Evolutionary conservation across 2,113 vertebrate genomes (phyloP), one percentile per base, ranked within the genome.

Genomic region (Chitala chitala): DNA sequence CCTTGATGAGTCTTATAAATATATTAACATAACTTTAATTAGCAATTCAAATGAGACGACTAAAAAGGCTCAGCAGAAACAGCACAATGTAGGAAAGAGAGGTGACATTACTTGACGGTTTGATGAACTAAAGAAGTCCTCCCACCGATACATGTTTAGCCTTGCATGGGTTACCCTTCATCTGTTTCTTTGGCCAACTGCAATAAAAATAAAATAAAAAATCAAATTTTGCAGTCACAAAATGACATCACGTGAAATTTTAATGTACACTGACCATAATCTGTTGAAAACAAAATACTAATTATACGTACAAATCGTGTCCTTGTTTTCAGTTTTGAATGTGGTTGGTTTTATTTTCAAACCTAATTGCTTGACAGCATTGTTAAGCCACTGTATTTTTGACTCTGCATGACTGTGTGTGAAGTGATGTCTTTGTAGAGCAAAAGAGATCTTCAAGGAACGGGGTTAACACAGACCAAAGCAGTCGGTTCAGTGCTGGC

Each of bases 1-100:
- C 84, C 86, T 89, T 87, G 86, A 92, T 89, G 87, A 91, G 86
- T 79, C 76, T 74, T 68, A 86, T 78, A 89, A 89, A 90, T 89
- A 87, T 86, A 90, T 91, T 88, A 89, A 87, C 89, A 91, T 90
- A 90, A 90, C 84, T 87, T 90, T 88, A 90, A 91, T 92, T 92
- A 91, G 87, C 87, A 91, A 90, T 89, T 92, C 87, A 88, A 89
- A 92, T 91, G 83, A 84, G 78, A 81, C 72, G 75, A 81, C 81
- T 83, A 86, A 86, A 89, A 89, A 88, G 84, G 88, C 87, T 86
- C 84, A 86, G 89, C 87, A 89, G 91, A 88, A 88, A 87, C 69
- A 87, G 82, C 78, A 84, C 86, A 87, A 86, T 78, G 77, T 72
- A 46, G 66, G 74, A 64, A 42, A 38, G 72, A 80, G 75, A 46